Evolutionary conservation across 2,797 vertebrate species (phyloP).

Genomic region (Parambassis ranga): DNA sequence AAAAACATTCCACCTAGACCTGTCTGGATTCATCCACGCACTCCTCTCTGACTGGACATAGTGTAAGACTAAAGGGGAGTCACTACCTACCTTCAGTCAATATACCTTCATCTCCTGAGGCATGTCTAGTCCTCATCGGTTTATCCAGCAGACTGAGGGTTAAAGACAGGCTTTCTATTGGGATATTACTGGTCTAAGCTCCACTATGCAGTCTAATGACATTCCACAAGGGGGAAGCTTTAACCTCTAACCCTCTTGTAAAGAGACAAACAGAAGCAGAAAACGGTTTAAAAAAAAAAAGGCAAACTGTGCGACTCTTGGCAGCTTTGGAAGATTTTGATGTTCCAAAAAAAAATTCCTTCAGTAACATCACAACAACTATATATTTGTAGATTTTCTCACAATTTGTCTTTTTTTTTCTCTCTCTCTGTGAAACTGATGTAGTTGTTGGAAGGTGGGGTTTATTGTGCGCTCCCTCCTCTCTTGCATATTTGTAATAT

Average conservation of each 20-base stretch:
- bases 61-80: conserved; percentile 8
- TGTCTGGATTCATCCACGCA: background rate
- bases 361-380: conserved; percentile 36
- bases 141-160: background rate
- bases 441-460: conserved; percentile 47
- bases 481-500: conserved; percentile 65
- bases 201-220: conserved; percentile 72
- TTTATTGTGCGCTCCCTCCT: conserved; percentile 11
- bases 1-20: conserved; percentile 42
- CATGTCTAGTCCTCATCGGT: too few relatives aligned
- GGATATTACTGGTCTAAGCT: conserved; percentile 49
- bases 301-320: conserved; percentile 35
- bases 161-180: conserved; percentile 1
- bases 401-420: conserved; percentile 48
- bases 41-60: conserved; percentile 14
- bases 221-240: conserved; percentile 74
- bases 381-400: conserved; percentile 61
- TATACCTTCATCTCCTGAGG: too few relatives aligned
- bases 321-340: conserved; percentile 73
- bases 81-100: too few relatives aligned
- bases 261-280: conserved; percentile 41
- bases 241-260: conserved; percentile 54
- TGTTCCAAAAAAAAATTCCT: conserved; percentile 55
- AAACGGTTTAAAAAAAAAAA: background rate
- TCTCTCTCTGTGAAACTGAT: conserved; percentile 62